Evolutionary conservation across 2,113 vertebrate genomes (phyloP).

Genomic region (Callipepla squamata): DNA sequence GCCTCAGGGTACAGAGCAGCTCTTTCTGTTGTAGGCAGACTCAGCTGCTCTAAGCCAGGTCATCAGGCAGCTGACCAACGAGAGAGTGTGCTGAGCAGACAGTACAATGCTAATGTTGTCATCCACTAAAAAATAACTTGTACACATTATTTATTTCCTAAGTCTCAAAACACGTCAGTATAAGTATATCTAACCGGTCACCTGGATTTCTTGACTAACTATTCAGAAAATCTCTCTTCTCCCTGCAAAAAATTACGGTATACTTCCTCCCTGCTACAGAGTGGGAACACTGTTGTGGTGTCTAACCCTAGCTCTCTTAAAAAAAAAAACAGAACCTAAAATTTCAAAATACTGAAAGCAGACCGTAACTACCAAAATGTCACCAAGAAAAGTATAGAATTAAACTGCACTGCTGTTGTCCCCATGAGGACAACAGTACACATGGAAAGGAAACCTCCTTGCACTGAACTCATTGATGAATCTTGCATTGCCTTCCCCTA

Average conservation of each 20-base stretch:
- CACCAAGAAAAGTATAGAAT: not conserved
- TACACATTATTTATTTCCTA: not conserved
- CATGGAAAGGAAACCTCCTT: not conserved
- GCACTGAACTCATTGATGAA: not conserved
- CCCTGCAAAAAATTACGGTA: not conserved
- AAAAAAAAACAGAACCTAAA: not conserved
- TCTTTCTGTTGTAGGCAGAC: not conserved
- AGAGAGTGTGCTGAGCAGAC: accelerated
- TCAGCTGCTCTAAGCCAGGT: not conserved
- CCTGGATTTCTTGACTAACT: not conserved
- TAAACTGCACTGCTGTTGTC: not conserved
- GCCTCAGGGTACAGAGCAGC: not conserved
- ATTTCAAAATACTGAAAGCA: not conserved
- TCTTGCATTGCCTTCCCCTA: not conserved
- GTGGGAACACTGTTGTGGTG: accelerated
- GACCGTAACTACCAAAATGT: not conserved
- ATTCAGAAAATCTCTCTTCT: not conserved
- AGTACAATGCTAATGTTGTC: not conserved
- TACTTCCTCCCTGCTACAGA: accelerated
- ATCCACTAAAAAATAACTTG: not conserved
- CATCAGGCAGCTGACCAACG: not conserved
- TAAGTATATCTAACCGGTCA: not conserved
- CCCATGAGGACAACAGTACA: not conserved
- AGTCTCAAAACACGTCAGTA: not conserved
- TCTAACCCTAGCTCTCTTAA: not conserved